phyloP scores from a whole-genome alignment of 1,140 invertebrate species.

The Diorhabda elongata region DNA sequence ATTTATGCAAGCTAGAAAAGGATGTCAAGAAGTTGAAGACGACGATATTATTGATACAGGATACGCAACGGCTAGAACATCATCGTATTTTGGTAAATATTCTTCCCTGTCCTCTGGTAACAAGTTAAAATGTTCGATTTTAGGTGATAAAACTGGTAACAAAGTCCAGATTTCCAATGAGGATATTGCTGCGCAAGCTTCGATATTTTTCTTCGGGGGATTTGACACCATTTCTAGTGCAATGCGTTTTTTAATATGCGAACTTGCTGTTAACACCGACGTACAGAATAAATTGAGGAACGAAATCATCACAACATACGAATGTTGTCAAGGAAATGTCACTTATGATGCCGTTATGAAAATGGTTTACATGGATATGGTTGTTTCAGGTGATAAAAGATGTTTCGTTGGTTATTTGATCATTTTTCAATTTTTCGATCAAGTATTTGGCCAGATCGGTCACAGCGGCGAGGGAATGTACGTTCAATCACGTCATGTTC shows the following conservation, averaged over 20 bases:
- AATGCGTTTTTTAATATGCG: conserved; percentile 41
- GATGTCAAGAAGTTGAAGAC: conserved; percentile 32
- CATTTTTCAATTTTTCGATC: no score
- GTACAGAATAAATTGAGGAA: conserved; percentile 46
- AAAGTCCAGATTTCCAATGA: conserved; percentile 23
- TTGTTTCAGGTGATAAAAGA: conserved; percentile 18
- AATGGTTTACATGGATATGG: conserved; percentile 31
- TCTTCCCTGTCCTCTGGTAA: no score
- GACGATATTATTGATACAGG: background rate
- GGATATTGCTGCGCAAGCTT: conserved; percentile 42
- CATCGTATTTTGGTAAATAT: conserved; percentile 34
- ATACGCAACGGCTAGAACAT: conserved; percentile 26
- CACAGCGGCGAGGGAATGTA: no score
- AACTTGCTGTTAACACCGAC: conserved; percentile 53
- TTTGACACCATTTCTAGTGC: conserved; percentile 42
- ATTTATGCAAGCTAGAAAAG: conserved; percentile 47
- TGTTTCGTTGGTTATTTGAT: background rate
- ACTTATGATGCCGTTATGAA: conserved; percentile 23
- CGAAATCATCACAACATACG: conserved; percentile 33
- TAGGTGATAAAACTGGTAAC: conserved; percentile 10
- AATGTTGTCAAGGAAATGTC: conserved; percentile 19
- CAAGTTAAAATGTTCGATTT: no score
- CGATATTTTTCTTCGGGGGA: conserved; percentile 46
- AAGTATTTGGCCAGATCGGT: no score
- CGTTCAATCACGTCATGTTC: no score